A percentile compares a stretch with the other conserved stretches of the same genome.
Conservation (phyloP, 2,113 vertebrate genomes). For the Gobio gobio region DNA sequence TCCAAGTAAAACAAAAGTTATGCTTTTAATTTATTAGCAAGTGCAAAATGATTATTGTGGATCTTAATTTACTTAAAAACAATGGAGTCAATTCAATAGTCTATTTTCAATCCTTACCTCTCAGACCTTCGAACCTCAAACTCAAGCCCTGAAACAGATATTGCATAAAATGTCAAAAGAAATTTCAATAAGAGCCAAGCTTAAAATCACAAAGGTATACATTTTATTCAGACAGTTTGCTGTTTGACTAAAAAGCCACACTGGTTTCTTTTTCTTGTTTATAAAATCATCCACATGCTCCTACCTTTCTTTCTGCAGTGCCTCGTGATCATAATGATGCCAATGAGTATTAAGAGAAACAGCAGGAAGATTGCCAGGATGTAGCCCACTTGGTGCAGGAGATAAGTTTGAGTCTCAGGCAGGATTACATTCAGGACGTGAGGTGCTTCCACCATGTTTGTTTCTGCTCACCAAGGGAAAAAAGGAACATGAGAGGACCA, state of each 20-base stretch:
- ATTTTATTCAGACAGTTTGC: background rate
- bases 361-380: slow-evolving; percentile 88
- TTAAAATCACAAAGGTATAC: background rate
- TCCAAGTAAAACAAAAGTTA: slow-evolving; percentile 41
- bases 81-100: background rate
- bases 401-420: slow-evolving; percentile 83
- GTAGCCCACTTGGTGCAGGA: slow-evolving; percentile 92
- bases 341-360: slow-evolving; percentile 82
- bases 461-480: slow-evolving; percentile 69
- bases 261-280: background rate
- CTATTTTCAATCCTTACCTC: slow-evolving; percentile 61
- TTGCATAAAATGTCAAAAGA: background rate
- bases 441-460: slow-evolving; percentile 73
- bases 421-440: slow-evolving; percentile 90
- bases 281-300: background rate
- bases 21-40: background rate
- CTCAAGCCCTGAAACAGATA: slow-evolving; percentile 68
- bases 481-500: background rate
- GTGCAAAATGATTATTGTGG: background rate
- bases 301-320: slow-evolving; percentile 83
- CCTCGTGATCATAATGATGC: slow-evolving; percentile 80
- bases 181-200: background rate
- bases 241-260: background rate
- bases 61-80: background rate
- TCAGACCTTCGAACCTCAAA: slow-evolving; percentile 66